These are phyloP conservation scores for Papilio aristodemus DNA, from an alignment of 1,140 invertebrate genomes.

Conservation along the genomic window DNA sequence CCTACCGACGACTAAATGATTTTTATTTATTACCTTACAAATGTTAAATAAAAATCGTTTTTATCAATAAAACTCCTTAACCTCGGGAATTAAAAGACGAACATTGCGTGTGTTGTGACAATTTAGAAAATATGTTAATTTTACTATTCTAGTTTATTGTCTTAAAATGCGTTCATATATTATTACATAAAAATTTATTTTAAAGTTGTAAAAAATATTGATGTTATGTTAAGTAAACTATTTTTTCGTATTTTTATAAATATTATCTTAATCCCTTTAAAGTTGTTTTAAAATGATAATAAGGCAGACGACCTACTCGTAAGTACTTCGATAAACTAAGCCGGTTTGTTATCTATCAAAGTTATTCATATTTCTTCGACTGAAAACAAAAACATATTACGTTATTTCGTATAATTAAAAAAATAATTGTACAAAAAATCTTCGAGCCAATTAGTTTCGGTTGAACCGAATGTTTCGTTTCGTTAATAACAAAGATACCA, in stretches of 20 bases:
- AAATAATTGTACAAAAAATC: slow-evolving; percentile 29
- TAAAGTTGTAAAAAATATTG: not conserved
- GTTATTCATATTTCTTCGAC: slow-evolving; percentile 23
- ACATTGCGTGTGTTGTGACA: slow-evolving; percentile 13
- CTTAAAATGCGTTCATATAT: no score
- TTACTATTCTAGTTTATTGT: not conserved
- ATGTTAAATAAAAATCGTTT: not conserved
- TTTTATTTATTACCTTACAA: not conserved
- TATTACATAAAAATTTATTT: not conserved
- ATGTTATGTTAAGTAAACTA: no score
- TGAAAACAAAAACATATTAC: slow-evolving; percentile 28
- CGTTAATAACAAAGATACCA: slow-evolving; percentile 25
- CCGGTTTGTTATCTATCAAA: slow-evolving; percentile 21
- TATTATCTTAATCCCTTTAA: not conserved
- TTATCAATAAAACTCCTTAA: not conserved
- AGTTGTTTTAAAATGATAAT: slow-evolving; percentile 11
- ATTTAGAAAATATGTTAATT: slow-evolving; percentile 12
- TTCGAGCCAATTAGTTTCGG: slow-evolving; percentile 33
- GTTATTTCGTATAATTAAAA: slow-evolving; percentile 24
- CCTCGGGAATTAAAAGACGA: not conserved
- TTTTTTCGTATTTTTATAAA: no score
- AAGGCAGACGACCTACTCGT: slow-evolving; percentile 17
- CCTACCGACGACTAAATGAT: not conserved
- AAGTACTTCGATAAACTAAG: slow-evolving; percentile 9
- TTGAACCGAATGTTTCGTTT: slow-evolving; percentile 30